Conservation (phyloP, 2,113 vertebrate species). For the Cygnus atratus region DNA sequence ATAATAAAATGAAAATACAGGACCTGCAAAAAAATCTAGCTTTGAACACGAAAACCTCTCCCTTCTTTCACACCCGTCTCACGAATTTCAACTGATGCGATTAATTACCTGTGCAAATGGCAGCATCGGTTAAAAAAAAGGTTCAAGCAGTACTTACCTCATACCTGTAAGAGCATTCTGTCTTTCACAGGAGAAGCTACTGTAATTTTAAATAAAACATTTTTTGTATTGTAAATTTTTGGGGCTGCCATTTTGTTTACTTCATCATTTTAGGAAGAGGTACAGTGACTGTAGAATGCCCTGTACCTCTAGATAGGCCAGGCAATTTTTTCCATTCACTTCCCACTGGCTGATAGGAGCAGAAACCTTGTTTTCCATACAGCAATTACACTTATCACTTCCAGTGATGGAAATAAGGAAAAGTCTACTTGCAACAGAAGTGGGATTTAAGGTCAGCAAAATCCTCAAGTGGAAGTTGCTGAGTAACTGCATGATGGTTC, state of each 20-base stretch:
- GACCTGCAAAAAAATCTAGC: background rate
- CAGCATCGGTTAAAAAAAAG: background rate
- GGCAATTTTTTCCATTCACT: background rate
- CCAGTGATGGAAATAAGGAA: background rate
- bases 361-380: background rate
- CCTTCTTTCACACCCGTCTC: background rate
- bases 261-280: background rate
- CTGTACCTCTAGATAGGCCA: background rate
- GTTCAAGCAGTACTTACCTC: background rate
- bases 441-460: background rate
- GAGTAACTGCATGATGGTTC: background rate
- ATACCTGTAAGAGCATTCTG: background rate
- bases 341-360: background rate
- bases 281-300: background rate
- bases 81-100: background rate
- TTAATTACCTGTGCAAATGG: background rate
- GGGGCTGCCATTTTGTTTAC: background rate
- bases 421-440: background rate
- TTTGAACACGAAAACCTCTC: background rate
- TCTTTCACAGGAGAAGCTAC: background rate
- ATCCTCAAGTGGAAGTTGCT: background rate
- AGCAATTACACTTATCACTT: background rate
- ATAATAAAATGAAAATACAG: conserved; percentile 46
- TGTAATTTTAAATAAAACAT: background rate
- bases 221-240: background rate